A percentile compares a stretch with the other conserved stretches of the same genome.
These are phyloP conservation scores for Escarpia spicata DNA, from an alignment of 2,888 invertebrate genomes.

Conservation along the genomic window DNA sequence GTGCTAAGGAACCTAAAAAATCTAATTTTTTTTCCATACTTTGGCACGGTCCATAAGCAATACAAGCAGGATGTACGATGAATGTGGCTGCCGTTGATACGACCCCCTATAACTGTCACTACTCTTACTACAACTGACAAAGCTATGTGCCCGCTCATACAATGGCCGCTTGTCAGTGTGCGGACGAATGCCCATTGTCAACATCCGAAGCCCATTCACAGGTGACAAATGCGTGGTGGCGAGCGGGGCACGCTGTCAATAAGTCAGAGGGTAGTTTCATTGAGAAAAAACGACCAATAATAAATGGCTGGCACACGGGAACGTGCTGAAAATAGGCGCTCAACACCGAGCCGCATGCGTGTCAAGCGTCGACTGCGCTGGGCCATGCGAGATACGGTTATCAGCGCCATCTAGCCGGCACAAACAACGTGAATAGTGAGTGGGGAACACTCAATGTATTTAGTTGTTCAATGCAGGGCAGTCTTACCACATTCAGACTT, in stretches of 20 bases:
- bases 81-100: neutral
- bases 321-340: neutral
- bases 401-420: neutral
- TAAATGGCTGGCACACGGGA: neutral
- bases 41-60: neutral
- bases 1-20: neutral
- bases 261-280: neutral
- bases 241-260: neutral
- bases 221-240: neutral
- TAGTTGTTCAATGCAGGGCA: neutral
- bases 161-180: neutral
- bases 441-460: neutral
- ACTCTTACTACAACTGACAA: constrained; percentile 11
- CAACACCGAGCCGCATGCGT: neutral
- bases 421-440: neutral
- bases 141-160: neutral
- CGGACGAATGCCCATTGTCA: neutral
- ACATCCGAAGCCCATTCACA: constrained; percentile 1
- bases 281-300: neutral
- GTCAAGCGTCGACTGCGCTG: neutral
- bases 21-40: neutral
- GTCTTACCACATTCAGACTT: neutral
- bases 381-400: neutral
- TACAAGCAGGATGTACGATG: neutral
- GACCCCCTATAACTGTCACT: neutral